Base-by-base conservation (phyloP, 2,113 vertebrate genomes). In the Gopherus flavomarginatus region DNA sequence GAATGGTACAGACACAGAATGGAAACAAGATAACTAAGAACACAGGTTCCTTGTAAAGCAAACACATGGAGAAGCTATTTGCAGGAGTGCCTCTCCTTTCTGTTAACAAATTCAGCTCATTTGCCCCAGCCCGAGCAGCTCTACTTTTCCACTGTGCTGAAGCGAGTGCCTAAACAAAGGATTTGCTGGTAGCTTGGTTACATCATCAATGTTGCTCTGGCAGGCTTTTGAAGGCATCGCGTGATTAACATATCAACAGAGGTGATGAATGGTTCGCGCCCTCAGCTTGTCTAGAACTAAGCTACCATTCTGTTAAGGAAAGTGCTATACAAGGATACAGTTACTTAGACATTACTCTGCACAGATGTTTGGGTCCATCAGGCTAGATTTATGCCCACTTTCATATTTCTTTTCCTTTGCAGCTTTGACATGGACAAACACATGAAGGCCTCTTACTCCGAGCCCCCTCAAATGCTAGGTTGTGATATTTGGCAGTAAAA, bases 131-230 rank as follows among this genome's bases (percentile, higher is more conserved):
- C 84, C 2, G 12, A 38, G 87, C 19, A 0, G 90, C 77, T 96
- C 89, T 69, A 93, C 86, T 85, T 65, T 92, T 72, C 86, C 65
- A 50, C 4, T 0, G 26, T 72, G 91, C 92, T 88, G 93, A 94
- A 72, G 94, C 94, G 87, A 78, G 79, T 11, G 2, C 91, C 93
- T 87, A 97, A 83, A 98, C 98, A 98, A 98, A 98, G 97, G 97
- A 79, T 95, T 94, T 86, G 95, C 96, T 42, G 91, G 90, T 95
- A 97, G 96, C 98, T 96, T 4, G 75, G 97, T 97, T 95, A 83
- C 96, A 93, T 98, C 97, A 90, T 82, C 86, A 78, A 88, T 88
- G 90, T 90, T 29, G 83, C 57, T 69, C 72, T 2, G 54, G 86
- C 96, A 31, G 57, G 72, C 81, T 92, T 92, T 93, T 77, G 88